Evolutionary conservation across 2,797 vertebrate species (phyloP).

Genomic region (Chaenodraco wilsoni): DNA sequence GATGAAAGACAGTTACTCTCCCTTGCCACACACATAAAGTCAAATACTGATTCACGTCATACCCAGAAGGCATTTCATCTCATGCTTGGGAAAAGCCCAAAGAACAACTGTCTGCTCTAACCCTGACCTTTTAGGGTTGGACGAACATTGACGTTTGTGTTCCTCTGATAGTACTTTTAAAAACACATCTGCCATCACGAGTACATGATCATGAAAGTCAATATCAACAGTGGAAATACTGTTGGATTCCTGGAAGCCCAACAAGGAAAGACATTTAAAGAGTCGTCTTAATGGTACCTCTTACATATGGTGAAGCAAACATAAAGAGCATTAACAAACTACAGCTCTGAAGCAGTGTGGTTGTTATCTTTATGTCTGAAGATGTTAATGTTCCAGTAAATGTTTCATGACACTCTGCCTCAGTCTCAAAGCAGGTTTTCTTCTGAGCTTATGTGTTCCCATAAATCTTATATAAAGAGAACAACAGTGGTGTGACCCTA

Average conservation of each 20-base stretch:
- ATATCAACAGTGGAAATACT: conserved; percentile 41
- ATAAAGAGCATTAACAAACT: conserved; percentile 27
- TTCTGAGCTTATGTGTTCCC: conserved; percentile 20
- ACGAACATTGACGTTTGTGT: conserved; percentile 13
- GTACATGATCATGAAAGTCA: conserved; percentile 26
- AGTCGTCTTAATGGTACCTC: background rate
- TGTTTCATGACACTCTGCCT: conserved; percentile 7
- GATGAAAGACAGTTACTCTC: conserved; percentile 3
- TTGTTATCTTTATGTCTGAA: conserved; percentile 24
- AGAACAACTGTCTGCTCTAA: conserved; percentile 25
- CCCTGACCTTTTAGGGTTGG: conserved; percentile 9
- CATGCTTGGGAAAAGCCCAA: conserved; percentile 46
- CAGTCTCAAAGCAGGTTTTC: conserved; percentile 5
- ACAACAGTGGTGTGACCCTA: conserved; percentile 23
- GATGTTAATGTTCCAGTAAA: conserved; percentile 22
- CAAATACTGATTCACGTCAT: conserved; percentile 42
- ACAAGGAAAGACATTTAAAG: conserved; percentile 20
- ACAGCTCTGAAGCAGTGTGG: conserved; percentile 14
- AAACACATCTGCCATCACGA: conserved; percentile 28
- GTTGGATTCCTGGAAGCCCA: conserved; percentile 40
- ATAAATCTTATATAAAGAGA: conserved; percentile 27
- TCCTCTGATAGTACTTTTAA: conserved; percentile 4
- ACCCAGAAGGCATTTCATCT: conserved; percentile 34
- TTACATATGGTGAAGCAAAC: conserved; percentile 1
- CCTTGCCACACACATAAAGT: background rate